phyloP scores from a whole-genome alignment of 2,113 vertebrate genomes.

The Psophia crepitans region DNA sequence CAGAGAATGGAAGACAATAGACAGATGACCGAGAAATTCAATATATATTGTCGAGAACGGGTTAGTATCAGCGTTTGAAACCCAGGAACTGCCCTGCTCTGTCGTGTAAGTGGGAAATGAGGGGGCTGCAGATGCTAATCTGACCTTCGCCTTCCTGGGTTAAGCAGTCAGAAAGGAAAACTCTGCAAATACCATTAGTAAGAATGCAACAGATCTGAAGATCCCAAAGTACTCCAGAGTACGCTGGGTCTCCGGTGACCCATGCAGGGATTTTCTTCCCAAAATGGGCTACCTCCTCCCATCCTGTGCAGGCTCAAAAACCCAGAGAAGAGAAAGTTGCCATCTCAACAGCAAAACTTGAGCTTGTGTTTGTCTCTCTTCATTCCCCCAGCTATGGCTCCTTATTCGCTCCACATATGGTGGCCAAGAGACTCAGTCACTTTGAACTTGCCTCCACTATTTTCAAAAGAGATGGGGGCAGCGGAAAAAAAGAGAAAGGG shows the following conservation, averaged over 20 bases:
- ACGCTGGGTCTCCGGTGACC: background rate
- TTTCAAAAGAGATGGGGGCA: constrained; percentile 75
- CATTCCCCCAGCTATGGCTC: constrained; percentile 44
- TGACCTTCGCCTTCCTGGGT: background rate
- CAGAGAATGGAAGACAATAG: background rate
- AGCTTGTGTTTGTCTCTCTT: constrained; percentile 5
- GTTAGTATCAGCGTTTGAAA: background rate
- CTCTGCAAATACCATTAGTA: background rate
- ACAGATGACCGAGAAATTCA: background rate
- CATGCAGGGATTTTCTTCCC: background rate
- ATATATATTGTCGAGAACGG: background rate
- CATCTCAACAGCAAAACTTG: constrained; percentile 42
- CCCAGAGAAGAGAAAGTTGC: background rate
- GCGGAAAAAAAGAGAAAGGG: constrained; percentile 15
- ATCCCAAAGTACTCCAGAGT: background rate
- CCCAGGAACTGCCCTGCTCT: background rate
- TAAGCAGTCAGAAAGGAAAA: background rate
- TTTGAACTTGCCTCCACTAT: constrained; percentile 75
- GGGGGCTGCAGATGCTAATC: background rate
- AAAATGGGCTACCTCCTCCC: constrained; percentile 4
- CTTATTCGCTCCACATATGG: constrained; percentile 43
- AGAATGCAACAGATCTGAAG: background rate
- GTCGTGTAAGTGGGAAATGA: background rate
- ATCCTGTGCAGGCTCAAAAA: constrained; percentile 59
- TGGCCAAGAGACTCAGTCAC: constrained; percentile 59